phyloP scores from a whole-genome alignment of 2,888 invertebrate species.

The Acronicta psi region DNA sequence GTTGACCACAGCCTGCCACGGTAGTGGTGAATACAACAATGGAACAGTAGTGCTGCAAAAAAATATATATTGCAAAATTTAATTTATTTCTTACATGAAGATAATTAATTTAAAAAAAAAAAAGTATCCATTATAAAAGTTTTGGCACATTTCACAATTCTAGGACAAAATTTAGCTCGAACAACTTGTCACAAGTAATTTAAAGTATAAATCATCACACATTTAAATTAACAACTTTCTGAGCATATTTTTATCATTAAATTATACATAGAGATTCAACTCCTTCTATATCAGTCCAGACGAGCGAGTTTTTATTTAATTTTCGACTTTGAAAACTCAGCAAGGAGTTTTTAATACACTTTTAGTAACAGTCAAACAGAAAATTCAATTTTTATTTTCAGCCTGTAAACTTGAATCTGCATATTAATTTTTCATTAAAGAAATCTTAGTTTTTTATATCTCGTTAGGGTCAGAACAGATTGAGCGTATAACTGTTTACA shows the following conservation, averaged over 20 bases:
- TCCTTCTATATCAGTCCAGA: constrained; percentile 24
- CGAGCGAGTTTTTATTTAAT: constrained; percentile 50
- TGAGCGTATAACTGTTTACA: too few relatives aligned
- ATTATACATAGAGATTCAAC: constrained; percentile 18
- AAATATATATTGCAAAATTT: too few relatives aligned
- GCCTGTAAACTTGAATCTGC: constrained; percentile 21
- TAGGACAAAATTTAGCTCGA: not conserved
- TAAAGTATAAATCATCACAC: constrained; percentile 1
- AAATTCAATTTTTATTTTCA: constrained; percentile 37
- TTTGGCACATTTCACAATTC: not conserved
- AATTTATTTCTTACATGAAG: too few relatives aligned
- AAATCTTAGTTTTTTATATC: constrained; percentile 4
- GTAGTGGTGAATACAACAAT: too few relatives aligned
- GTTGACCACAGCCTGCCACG: too few relatives aligned
- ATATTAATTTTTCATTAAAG: constrained; percentile 25
- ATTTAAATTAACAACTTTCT: not conserved
- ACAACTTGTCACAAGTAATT: constrained; percentile 5
- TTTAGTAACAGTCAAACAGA: constrained; percentile 47
- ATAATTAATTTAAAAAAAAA: too few relatives aligned
- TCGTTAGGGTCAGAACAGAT: too few relatives aligned
- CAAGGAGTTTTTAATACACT: constrained; percentile 42
- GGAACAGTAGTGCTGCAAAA: too few relatives aligned
- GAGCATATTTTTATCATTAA: constrained; percentile 2
- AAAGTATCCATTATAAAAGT: too few relatives aligned
- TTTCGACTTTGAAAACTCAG: constrained; percentile 36